phyloP scores from a whole-genome alignment of 2,113 vertebrate species.

The Neoarius graeffei region DNA sequence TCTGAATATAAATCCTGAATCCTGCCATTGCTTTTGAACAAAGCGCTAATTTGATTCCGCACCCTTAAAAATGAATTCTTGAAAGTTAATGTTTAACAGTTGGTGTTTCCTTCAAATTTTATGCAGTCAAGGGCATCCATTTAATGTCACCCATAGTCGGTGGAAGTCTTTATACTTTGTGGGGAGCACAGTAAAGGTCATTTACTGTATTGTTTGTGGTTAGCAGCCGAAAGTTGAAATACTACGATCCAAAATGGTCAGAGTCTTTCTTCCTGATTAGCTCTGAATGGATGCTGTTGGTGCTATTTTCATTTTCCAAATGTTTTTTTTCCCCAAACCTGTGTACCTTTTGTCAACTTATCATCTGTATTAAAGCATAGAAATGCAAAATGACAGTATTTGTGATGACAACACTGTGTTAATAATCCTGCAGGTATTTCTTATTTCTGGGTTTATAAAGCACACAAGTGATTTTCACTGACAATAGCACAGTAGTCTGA shows the following conservation, averaged over 20 bases:
- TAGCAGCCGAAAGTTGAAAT: neutral
- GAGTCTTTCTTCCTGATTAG: neutral
- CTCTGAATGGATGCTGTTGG: neutral
- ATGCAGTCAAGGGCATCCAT: neutral
- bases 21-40: neutral
- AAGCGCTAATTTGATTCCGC: neutral
- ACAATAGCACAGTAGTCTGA: neutral
- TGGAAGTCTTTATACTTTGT: neutral
- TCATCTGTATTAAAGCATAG: neutral
- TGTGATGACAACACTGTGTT: neutral
- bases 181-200: neutral
- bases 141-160: neutral
- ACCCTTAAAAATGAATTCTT: neutral
- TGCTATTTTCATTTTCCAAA: neutral
- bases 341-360: neutral
- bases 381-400: neutral
- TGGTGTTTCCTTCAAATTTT: neutral
- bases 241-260: neutral
- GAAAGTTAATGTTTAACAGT: neutral
- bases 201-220: neutral
- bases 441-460: neutral
- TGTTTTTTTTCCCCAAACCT: too few relatives aligned
- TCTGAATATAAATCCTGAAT: conserved; percentile 23
- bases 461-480: neutral
- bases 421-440: neutral